Percentiles rank a stretch among this genome's conserved stretches.
These are phyloP conservation scores for Mylabris phalerata DNA, from an alignment of 1,140 invertebrate genomes.

Conservation along the genomic window DNA sequence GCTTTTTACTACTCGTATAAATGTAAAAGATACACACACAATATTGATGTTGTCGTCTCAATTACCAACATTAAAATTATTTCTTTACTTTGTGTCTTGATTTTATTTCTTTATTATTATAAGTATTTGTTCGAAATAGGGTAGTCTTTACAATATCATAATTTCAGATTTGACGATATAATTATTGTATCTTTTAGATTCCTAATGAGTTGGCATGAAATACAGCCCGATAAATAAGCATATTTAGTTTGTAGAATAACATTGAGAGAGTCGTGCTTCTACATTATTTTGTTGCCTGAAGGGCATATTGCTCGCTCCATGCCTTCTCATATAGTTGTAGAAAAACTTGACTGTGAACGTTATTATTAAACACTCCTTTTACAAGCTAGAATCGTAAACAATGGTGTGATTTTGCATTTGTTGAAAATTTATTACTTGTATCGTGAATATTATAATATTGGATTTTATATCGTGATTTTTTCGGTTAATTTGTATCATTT, in stretches of 20 bases:
- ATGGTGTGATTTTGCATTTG: neutral
- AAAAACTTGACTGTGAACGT: constrained; percentile 8
- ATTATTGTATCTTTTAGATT: constrained; percentile 15
- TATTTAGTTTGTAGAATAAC: constrained; percentile 9
- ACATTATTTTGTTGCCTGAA: constrained; percentile 12
- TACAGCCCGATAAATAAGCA: constrained; percentile 13
- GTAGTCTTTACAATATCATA: no score
- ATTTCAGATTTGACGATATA: constrained; percentile 10
- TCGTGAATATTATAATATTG: no score
- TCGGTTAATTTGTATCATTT: no score
- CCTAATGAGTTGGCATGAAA: constrained; percentile 14
- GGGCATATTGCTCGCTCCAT: constrained; percentile 9
- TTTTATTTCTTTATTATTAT: no score
- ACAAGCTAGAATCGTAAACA: neutral
- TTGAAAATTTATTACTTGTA: neutral
- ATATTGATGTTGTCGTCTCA: no score
- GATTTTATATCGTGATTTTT: no score
- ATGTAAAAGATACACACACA: no score
- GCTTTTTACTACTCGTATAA: no score
- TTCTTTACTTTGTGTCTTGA: no score
- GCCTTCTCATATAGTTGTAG: constrained; percentile 10
- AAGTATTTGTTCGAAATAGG: no score
- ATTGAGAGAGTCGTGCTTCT: constrained; percentile 9
- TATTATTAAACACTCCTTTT: constrained; percentile 13
- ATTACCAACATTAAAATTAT: no score